Base-by-base conservation (phyloP, 2,113 vertebrate genomes). In the Anser cygnoides region DNA sequence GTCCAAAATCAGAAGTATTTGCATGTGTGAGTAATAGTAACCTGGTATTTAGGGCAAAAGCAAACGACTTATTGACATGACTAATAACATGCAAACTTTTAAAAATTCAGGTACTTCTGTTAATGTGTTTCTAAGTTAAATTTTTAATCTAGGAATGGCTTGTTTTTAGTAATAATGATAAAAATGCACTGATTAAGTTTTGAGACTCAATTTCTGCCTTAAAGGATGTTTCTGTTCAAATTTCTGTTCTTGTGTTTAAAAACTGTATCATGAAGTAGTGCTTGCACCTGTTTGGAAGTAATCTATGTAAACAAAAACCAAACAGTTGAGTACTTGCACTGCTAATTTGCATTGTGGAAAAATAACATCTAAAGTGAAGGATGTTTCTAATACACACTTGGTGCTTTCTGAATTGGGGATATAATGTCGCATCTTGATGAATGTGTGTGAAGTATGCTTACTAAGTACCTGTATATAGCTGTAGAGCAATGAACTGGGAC, bases 121-220 rank as follows among this genome's bases (percentile, higher is more conserved):
- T 66, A 72, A 31, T 91, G 82, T 58, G 89, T 94, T 37, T 89
- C 1, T 91, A 78, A 66, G 28, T 80, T 89, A 78, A 29, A 52
- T 94, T 95, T 95, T 76, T 87, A 1, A 85, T 71, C 23, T 76
- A 78, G 62, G 71, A 95, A 54, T 70, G 62, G 61, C 39, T 92
- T 95, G 44, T 14, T 96, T 95, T 95, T 89, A 70, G 72, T 82
- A 93, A 93, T 58, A 91, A 87, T 67, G 33, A 61, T 90, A 79
- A 90, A 93, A 93, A 72, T 93, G 84, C 94, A 96, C 89, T 96
- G 92, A 78, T 96, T 90, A 90, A 37, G 25, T 96, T 96, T 80
- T 87, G 43, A 96, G 67, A 80, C 65, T 21, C 73, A 67, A 71
- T 81, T 92, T 92, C 89, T 95, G 84, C 68, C 92, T 96, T 96